Base-by-base conservation (phyloP, 2,888 invertebrate species). In the Lumbricus terrestris region DNA sequence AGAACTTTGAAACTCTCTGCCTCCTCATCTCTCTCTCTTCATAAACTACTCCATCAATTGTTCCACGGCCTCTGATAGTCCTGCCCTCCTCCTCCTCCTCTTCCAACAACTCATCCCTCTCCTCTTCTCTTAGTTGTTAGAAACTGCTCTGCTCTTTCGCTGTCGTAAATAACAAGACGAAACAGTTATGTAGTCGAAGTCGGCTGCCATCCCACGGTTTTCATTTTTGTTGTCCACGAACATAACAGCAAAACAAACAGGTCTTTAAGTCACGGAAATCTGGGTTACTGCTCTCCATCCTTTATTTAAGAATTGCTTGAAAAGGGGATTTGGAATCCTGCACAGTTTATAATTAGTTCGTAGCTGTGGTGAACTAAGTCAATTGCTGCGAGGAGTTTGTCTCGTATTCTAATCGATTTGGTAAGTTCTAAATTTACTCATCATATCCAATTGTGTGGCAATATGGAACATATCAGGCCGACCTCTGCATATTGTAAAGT, bases 11-110 rank as follows among this genome's bases (percentile, higher is more conserved):
- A 69, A 69, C 69, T 69, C 29, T 69, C 69, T 8, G 69, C 69
- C 69, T 69, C 69, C 69, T 69, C 69, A 69, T 69, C 69, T n/a
- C 69, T 69, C 69, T 69, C 69, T 69, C 69, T 69, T 69, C 69
- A 69, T 69, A 69, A 69, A 69, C 69, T 69, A 69, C 69, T 69
- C 69, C n/a, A 69, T 69, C 69, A 69, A 69, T 69, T 69, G 69
- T 69, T 69, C 69, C 69, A 69, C 69, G n/a, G 69, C 69, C 69
- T 69, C 69, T 69, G 69, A 69, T 69, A 69, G 69, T 69, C 69
- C 69, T 29, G 69, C 69, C 69, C 69, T n/a, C n/a, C n/a, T n/a
- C n/a, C n/a, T n/a, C n/a, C n/a, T n/a, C n/a, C n/a, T 69, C 69
- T 69, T n/a, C 69, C 69, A 69, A 69, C 69, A 69, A 69, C 69